Base-by-base conservation (phyloP, 1,140 invertebrate species). In the Bombus pyrosoma region DNA sequence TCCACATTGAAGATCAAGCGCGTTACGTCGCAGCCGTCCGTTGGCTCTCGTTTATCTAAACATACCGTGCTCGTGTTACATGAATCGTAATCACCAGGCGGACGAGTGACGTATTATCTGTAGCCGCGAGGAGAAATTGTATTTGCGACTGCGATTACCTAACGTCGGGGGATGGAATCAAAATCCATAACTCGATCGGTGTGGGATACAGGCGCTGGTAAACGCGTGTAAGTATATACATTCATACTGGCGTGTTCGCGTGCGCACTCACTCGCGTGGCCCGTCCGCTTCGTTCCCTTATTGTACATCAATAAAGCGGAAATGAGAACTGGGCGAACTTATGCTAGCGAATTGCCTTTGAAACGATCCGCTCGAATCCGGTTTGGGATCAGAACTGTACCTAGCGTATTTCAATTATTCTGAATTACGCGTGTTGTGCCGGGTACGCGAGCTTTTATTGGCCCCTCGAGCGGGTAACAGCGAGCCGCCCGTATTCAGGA, bases 361-460 rank as follows among this genome's bases (percentile, higher is more conserved):
- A n/a, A 81, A 64, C 64, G 83, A 85, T 85, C 62, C 34, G 57
- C 28, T 28, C 39, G 39, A 43, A 64, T 77, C 41, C 81, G 69
- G 13, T n/a, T 10, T 34, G n/a, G 41, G 53, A 41, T 71, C n/a
- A 39, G 18, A 15, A 22, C 43, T 25, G 47, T 39, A 22, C 53
- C 41, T 37, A 22, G 74, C 80, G 79, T 89, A 90, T 90, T 89
- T 90, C 89, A 87, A 90, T 90, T 90, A 90, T 90, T 89, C 69
- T 78, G 79, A 89, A 89, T 89, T 89, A 87, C 73, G 57, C 78
- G 77, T 32, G 34, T 62, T 73, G 22, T 64, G 32, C 64, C 28
- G 4, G 43, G n/a, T 69, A 81, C 79, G 81, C 74, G 39, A 73
- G 71, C 78, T 87, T 87, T 89, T 84, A 90, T 89, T 89, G 74